phyloP scores from a whole-genome alignment of 2,888 invertebrate species.

The Stramonita haemastoma region DNA sequence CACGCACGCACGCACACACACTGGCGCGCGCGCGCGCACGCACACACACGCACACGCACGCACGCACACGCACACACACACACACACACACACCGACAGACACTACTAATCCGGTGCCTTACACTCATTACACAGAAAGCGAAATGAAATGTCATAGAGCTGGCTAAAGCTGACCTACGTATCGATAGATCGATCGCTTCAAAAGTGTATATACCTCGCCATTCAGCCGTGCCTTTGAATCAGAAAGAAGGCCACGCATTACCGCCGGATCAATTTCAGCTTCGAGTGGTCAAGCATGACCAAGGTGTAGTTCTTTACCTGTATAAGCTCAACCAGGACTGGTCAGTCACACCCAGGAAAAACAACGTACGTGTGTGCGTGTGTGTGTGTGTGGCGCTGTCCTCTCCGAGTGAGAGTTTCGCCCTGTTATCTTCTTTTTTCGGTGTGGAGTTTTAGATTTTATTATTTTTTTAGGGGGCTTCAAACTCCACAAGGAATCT shows the following conservation, averaged over 20 bases:
- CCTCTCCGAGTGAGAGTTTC: neutral
- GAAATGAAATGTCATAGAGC: neutral
- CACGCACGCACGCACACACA: neutral
- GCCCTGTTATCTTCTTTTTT: neutral
- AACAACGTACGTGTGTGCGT: no score
- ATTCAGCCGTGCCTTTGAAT: constrained; percentile 7
- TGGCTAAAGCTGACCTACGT: neutral
- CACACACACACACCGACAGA: constrained; percentile 19
- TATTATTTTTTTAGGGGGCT: no score
- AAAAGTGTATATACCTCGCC: neutral
- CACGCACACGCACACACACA: constrained; percentile 6
- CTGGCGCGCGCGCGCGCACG: neutral
- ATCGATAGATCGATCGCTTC: neutral
- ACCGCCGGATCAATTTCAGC: neutral
- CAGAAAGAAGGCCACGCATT: neutral
- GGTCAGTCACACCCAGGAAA: constrained; percentile 3
- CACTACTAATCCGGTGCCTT: neutral
- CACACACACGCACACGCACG: neutral
- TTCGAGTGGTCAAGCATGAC: neutral
- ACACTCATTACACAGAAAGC: neutral
- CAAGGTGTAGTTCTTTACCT: neutral
- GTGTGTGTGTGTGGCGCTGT: no score
- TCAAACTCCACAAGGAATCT: no score
- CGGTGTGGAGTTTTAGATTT: neutral
- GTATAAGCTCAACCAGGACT: neutral